Conservation (phyloP, 2,113 vertebrate species). For the Apaloderma vittatum region DNA sequence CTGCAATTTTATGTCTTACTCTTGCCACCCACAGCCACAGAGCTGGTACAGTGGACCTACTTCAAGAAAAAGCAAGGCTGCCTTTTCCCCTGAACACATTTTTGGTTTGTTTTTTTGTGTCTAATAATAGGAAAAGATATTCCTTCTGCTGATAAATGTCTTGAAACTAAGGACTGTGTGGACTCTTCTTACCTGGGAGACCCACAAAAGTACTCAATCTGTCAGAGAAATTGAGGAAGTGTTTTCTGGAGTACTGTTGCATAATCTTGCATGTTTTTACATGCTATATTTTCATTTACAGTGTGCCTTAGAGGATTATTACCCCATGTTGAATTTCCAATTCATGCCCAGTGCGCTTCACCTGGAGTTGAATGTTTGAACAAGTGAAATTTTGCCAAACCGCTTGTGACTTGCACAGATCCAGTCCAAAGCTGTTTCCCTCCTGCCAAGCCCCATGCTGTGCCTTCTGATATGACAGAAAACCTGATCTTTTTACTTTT, state of each 20-base stretch:
- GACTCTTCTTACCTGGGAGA: not conserved
- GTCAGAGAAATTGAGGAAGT: not conserved
- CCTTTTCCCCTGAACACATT: not conserved
- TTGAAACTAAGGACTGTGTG: not conserved
- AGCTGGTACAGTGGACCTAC: not conserved
- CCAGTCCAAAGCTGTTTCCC: not conserved
- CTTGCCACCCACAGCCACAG: not conserved
- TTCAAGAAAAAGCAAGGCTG: not conserved
- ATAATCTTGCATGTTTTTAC: conserved; percentile 1
- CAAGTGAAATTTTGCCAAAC: conserved; percentile 3
- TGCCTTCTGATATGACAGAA: not conserved
- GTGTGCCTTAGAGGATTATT: not conserved
- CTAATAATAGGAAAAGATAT: not conserved
- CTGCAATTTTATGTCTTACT: not conserved
- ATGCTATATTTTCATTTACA: conserved; percentile 3
- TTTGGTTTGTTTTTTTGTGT: not conserved
- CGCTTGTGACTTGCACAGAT: not conserved
- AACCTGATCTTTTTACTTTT: not conserved
- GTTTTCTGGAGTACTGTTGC: conserved; percentile 3
- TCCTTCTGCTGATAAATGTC: not conserved
- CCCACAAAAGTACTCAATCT: not conserved
- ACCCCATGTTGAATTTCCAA: not conserved
- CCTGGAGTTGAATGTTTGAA: not conserved
- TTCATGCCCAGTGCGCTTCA: not conserved
- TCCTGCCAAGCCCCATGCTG: not conserved